Base-by-base conservation (phyloP, 2,888 invertebrate genomes). In the Limnephilus marmoratus region DNA sequence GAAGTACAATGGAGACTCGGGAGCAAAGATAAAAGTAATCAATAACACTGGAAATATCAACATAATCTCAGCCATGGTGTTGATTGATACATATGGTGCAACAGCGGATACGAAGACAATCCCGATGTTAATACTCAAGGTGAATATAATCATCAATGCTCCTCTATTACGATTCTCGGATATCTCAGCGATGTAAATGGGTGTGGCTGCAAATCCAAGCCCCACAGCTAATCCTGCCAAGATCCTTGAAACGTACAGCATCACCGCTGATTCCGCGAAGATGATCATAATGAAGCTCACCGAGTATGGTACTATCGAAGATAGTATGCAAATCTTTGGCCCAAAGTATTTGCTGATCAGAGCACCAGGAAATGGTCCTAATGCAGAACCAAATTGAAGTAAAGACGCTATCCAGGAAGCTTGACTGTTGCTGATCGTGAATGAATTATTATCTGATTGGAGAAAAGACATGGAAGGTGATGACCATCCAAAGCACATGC, bases 401-500 rank as follows among this genome's bases (percentile, higher is more conserved):
- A 91, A 53, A 1, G 93, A 90, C 12, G 91, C 85, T 90, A 95
- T 95, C 95, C 95, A 95, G 0, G 95, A 95, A 0, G 95, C 95
- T 81, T 95, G 95, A 93, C 94, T 94, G 18, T 95, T 95, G 4
- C 94, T 95, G 91, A 95, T 93, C 15, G 93, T 94, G 4, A 95
- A 93, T 85, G 94, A 94, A 24, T 95, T 95, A 3, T 94, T 93
- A 5, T 94, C 82, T 3, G 94, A 94, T 93, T 95, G 95, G 86
- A 95, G 90, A 45, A 94, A 94, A 31, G 95, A 95, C 31, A 95
- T 93, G 5, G 94, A 94, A 68, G 95, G 95, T 15, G 95, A 95
- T n/a, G 95, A 95, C 95, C 95, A 95, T 24, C 95, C 95, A 90
- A 95, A 95, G 92, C 95, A 95, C 7, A 94, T 94, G 9, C 95